phyloP scores from a whole-genome alignment of 2,113 vertebrate genomes.

The Heteronetta atricapilla region DNA sequence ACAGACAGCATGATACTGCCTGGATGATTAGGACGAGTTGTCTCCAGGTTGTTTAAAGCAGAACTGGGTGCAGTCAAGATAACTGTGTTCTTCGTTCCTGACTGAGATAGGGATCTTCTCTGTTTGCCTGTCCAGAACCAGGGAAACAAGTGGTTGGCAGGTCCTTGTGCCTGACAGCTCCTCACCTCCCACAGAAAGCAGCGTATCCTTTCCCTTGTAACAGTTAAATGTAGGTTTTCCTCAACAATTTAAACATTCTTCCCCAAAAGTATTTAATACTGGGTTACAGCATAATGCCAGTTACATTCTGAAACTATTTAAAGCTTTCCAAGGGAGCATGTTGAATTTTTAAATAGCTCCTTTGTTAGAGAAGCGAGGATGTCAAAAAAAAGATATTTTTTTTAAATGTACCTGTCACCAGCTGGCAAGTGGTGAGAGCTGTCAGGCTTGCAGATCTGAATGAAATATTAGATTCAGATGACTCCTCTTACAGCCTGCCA shows the following conservation, averaged over 20 bases:
- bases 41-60: background rate
- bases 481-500: background rate
- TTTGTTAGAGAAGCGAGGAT: conserved; percentile 37
- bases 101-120: background rate
- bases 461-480: conserved; percentile 20
- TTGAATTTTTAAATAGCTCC: conserved; percentile 59
- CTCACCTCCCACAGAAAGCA: background rate
- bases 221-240: conserved; percentile 13
- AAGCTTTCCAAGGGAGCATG: conserved; percentile 47
- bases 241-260: conserved; percentile 31
- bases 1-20: background rate
- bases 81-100: background rate
- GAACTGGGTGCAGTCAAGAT: background rate
- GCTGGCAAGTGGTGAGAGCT: conserved; percentile 46
- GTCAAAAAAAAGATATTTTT: conserved; percentile 25
- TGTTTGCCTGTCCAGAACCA: background rate
- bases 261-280: conserved; percentile 38
- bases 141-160: background rate
- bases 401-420: conserved; percentile 60
- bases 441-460: conserved; percentile 50
- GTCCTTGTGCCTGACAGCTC: background rate
- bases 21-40: background rate
- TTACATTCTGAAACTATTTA: conserved; percentile 53
- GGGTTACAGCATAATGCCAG: conserved; percentile 27
- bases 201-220: background rate